These are phyloP conservation scores for Maconellicoccus hirsutus DNA, from an alignment of 1,140 invertebrate genomes.

Conservation along the genomic window DNA sequence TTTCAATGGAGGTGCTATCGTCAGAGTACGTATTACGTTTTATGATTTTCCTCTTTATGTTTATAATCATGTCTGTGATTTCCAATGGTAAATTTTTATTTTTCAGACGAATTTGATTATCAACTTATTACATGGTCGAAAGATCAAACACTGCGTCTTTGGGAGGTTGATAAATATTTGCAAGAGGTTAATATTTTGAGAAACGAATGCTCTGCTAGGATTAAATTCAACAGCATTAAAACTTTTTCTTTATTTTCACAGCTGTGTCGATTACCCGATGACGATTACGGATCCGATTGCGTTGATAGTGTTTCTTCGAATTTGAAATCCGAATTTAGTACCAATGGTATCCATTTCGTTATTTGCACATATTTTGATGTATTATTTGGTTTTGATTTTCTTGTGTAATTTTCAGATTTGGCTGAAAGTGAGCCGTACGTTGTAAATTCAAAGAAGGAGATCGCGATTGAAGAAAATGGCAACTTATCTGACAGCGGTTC, in stretches of 20 bases:
- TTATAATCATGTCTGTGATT: neutral
- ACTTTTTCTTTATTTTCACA: neutral
- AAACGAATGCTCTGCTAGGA: neutral
- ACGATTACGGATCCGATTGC: neutral
- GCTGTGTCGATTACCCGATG: neutral
- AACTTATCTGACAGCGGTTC: no score
- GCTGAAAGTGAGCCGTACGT: neutral
- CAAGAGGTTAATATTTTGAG: constrained; percentile 47
- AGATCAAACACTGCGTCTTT: constrained; percentile 82
- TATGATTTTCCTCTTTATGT: neutral
- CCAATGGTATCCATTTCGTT: neutral
- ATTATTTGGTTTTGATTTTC: neutral
- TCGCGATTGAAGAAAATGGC: neutral
- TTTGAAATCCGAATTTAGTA: neutral
- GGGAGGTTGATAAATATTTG: constrained; percentile 73
- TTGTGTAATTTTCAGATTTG: neutral
- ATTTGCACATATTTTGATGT: neutral
- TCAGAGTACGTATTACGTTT: neutral
- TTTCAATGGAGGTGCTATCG: constrained; percentile 69
- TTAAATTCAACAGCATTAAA: neutral
- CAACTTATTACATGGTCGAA: constrained; percentile 93
- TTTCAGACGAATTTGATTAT: constrained; percentile 41
- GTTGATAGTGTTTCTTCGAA: neutral
- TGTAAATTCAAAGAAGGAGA: neutral
- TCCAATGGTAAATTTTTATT: neutral